These are phyloP conservation scores for Epinephelus awoara DNA, from an alignment of 2,797 vertebrate species.

Conservation along the genomic window DNA sequence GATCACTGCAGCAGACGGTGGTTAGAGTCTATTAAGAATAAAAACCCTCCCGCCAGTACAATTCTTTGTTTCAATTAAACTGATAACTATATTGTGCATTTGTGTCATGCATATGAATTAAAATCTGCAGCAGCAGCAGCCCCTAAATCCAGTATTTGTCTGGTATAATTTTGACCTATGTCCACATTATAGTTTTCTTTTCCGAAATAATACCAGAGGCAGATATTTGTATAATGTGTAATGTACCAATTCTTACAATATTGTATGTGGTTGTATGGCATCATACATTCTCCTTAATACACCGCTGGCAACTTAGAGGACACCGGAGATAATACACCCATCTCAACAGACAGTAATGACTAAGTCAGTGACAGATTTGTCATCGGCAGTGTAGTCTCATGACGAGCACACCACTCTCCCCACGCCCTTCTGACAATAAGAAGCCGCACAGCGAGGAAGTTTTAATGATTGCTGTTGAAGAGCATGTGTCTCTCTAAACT, in stretches of 20 bases:
- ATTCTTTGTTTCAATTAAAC: background rate
- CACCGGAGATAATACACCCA: conserved; percentile 3
- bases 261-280: background rate
- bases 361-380: conserved; percentile 21
- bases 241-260: background rate
- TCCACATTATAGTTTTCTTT: background rate
- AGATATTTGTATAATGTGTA: background rate
- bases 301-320: background rate
- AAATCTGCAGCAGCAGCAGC: background rate
- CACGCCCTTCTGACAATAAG: conserved; percentile 31
- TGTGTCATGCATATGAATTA: background rate
- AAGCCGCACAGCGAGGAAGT: conserved; percentile 30
- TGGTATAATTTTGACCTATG: background rate
- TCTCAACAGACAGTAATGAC: conserved; percentile 18
- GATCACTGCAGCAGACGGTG: conserved; percentile 15
- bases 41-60: background rate
- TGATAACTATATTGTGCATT: background rate
- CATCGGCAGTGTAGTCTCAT: conserved; percentile 1
- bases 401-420: background rate
- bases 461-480: conserved; percentile 45
- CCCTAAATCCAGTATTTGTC: background rate
- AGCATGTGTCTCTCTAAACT: conserved; percentile 18
- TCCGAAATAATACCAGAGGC: background rate
- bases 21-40: background rate
- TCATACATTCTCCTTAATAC: background rate